phyloP scores from a whole-genome alignment of 2,888 invertebrate species.

The Campopleginae sp. region DNA sequence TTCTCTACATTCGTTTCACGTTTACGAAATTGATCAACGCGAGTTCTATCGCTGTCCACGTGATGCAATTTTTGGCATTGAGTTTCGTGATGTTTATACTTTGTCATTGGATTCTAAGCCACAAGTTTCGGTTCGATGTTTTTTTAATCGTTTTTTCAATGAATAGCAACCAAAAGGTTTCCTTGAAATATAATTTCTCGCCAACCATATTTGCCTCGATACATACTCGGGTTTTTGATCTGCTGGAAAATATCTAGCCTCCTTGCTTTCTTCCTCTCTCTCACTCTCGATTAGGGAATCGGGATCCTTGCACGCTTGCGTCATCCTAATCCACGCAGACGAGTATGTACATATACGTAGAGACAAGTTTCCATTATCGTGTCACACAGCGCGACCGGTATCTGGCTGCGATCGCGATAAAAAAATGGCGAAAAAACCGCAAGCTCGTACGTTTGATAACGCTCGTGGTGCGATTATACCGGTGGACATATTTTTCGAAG shows the following conservation, averaged over 20 bases:
- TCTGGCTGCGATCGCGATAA: constrained; percentile 66
- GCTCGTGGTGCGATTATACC: constrained; percentile 69
- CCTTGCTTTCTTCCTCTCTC: background rate
- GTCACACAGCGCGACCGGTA: constrained; percentile 62
- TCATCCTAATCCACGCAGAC: constrained; percentile 23
- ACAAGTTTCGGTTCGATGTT: background rate
- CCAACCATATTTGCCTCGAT: background rate
- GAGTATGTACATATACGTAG: background rate
- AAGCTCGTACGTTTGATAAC: constrained; percentile 70
- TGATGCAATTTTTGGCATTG: background rate
- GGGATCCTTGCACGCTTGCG: constrained; percentile 14
- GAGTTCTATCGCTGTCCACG: background rate
- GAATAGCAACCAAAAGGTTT: background rate
- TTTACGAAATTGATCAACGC: background rate
- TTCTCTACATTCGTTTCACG: background rate
- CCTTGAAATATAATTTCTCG: no score
- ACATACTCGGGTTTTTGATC: background rate
- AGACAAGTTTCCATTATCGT: constrained; percentile 62
- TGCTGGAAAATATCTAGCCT: constrained; percentile 20
- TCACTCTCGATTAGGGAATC: constrained; percentile 16
- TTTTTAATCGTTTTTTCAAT: background rate
- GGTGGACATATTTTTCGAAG: constrained; percentile 37
- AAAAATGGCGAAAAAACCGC: constrained; percentile 38
- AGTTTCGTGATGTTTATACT: background rate
- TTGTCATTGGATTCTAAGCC: background rate